A percentile compares a stretch with the other conserved stretches of the same genome.
Evolutionary conservation across 2,888 invertebrate species (phyloP).

Genomic region (Ormyrus labotus): DNA sequence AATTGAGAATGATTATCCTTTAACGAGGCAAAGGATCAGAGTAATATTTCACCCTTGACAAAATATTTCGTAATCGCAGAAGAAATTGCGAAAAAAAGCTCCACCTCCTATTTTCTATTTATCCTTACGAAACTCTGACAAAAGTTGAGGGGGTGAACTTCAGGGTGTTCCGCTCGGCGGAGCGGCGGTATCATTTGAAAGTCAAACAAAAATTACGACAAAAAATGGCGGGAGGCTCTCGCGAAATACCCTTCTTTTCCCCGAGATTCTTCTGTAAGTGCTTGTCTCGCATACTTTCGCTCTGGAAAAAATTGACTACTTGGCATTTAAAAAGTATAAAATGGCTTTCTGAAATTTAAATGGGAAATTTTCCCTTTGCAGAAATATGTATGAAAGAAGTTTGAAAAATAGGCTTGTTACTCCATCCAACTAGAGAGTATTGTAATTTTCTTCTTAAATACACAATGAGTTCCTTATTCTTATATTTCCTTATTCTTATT

Average conservation of each 20-base stretch:
- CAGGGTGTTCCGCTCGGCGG: conserved; percentile 28
- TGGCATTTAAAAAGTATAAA: conserved; percentile 14
- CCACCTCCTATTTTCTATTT: conserved; percentile 20
- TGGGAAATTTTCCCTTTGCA: not conserved
- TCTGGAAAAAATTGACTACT: conserved; percentile 14
- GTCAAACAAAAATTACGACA: conserved; percentile 62
- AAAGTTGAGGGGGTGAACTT: conserved; percentile 40
- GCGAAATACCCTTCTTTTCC: conserved; percentile 45
- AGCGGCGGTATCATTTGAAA: conserved; percentile 61
- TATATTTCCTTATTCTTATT: no score
- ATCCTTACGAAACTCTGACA: conserved; percentile 13
- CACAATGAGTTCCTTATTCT: no score
- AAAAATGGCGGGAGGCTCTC: conserved; percentile 47
- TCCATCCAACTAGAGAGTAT: not conserved
- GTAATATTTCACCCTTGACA: not conserved
- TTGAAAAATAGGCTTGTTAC: not conserved
- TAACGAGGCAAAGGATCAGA: no score
- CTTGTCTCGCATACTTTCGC: not conserved
- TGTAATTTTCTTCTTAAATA: no score
- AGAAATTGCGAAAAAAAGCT: not conserved
- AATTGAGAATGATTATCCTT: no score
- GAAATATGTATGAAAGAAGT: not conserved
- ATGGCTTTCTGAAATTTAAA: conserved; percentile 15
- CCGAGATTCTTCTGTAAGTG: conserved; percentile 11
- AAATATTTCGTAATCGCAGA: conserved; percentile 18